Evolutionary conservation across 1,140 invertebrate genomes (phyloP).

Genomic region (Drosophila truncata): DNA sequence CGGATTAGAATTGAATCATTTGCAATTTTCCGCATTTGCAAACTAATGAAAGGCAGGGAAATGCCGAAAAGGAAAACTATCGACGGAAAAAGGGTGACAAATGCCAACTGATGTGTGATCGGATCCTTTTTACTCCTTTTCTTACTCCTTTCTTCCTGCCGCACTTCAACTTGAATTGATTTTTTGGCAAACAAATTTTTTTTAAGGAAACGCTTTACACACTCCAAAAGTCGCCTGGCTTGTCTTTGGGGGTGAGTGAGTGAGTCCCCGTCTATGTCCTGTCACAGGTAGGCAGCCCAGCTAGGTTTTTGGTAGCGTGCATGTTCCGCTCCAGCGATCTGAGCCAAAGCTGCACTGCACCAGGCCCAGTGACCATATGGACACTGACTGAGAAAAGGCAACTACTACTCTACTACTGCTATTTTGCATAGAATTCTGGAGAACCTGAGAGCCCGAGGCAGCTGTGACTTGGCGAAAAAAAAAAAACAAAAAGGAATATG

Average conservation of each 20-base stretch:
- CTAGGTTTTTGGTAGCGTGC: slow-evolving; percentile 44
- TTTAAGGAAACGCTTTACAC: slow-evolving; percentile 11
- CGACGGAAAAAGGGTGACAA: slow-evolving; percentile 28
- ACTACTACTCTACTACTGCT: slow-evolving; percentile 8
- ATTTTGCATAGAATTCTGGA: slow-evolving; percentile 57
- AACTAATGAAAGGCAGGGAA: slow-evolving; percentile 49
- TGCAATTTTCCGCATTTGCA: slow-evolving; percentile 79
- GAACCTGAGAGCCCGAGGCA: slow-evolving; percentile 15
- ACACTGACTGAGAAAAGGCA: slow-evolving; percentile 19
- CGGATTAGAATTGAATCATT: slow-evolving; percentile 75
- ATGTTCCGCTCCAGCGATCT: slow-evolving; percentile 47
- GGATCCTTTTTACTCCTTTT: background rate
- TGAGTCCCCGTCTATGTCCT: background rate
- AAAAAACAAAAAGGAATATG: slow-evolving; percentile 5
- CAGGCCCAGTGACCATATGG: slow-evolving; percentile 28
- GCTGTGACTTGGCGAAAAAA: slow-evolving; percentile 56
- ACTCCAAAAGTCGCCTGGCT: slow-evolving; percentile 32
- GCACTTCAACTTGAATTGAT: slow-evolving; percentile 56
- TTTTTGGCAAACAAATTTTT: slow-evolving; percentile 71
- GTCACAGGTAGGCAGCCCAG: background rate
- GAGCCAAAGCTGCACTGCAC: slow-evolving; percentile 16
- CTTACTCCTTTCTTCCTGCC: background rate
- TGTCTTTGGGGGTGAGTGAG: slow-evolving; percentile 7
- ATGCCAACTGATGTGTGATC: slow-evolving; percentile 41
- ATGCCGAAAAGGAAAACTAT: slow-evolving; percentile 10